Conservation (phyloP, 30 jellyfish, hydroid and myxozoan species). For the Hydractinia symbiolongicarpus region DNA sequence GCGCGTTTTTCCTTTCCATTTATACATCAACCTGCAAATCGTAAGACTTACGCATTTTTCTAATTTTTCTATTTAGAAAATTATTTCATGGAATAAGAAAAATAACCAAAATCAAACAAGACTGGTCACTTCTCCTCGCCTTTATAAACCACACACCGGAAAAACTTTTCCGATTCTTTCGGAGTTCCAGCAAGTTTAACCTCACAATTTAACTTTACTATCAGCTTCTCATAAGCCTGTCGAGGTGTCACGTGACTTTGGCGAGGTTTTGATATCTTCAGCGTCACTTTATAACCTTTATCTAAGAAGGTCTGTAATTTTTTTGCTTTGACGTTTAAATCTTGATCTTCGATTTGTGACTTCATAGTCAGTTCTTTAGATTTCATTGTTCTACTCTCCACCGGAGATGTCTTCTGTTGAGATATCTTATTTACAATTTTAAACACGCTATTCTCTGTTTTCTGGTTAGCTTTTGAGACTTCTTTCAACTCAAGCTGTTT, state of each 20-base stretch:
- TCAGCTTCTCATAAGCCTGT: constrained; percentile 12
- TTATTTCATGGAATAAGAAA: no score
- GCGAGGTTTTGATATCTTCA: constrained; percentile 21
- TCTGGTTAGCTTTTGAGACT: constrained; percentile 5
- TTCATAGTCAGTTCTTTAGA: constrained; percentile 27
- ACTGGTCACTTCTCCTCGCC: no score
- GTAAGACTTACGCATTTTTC: no score
- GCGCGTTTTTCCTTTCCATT: no score
- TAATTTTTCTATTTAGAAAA: no score
- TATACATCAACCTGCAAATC: no score
- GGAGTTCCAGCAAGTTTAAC: constrained; percentile 14
- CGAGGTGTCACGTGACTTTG: background rate
- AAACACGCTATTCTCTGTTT: background rate
- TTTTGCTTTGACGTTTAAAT: constrained; percentile 29
- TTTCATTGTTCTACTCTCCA: background rate
- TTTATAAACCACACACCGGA: constrained; percentile 11
- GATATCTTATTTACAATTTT: background rate
- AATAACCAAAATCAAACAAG: no score
- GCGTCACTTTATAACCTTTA: constrained; percentile 9
- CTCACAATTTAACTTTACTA: constrained; percentile 10
- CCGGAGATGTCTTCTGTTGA: background rate
- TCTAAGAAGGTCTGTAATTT: constrained; percentile 27
- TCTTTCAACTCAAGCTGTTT: constrained; percentile 34
- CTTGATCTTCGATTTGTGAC: constrained; percentile 24
- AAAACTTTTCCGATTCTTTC: constrained; percentile 4